Percentiles rank a stretch among this genome's conserved stretches.
Evolutionary conservation across 2,888 invertebrate genomes (phyloP).

Genomic region (Volucella bombylans): DNA sequence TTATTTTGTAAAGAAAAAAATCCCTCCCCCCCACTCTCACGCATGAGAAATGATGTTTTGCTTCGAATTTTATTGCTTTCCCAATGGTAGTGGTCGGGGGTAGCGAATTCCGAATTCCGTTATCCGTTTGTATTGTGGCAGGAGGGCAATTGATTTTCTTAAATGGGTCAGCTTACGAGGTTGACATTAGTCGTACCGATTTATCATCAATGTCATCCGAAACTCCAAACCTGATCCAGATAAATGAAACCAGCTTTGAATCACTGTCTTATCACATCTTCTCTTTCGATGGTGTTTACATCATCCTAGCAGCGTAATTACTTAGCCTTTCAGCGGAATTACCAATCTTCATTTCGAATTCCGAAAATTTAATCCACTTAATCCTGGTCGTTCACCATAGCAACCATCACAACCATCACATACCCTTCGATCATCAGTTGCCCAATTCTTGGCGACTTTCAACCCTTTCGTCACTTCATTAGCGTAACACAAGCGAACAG

Average conservation of each 20-base stretch:
- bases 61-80: conserved; percentile 45
- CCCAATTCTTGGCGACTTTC: not conserved
- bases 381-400: conserved; percentile 51
- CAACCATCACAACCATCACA: not conserved
- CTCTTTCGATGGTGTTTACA: conserved; percentile 17
- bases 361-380: conserved; percentile 60
- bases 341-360: conserved; percentile 47
- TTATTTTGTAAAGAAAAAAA: not conserved
- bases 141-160: too few species aligned
- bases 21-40: conserved; percentile 9
- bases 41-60: conserved; percentile 36
- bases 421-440: conserved; percentile 27
- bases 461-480: conserved; percentile 69
- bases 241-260: not conserved
- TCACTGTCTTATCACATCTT: conserved; percentile 10
- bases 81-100: not conserved
- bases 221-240: conserved; percentile 4
- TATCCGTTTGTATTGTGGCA: not conserved
- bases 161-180: not conserved
- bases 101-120: too few species aligned
- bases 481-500: conserved; percentile 58
- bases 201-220: not conserved
- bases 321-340: conserved; percentile 50
- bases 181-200: not conserved
- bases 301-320: conserved; percentile 28